Percentiles rank a stretch among this genome's conserved stretches.
phyloP scores from a whole-genome alignment of 1,140 invertebrate genomes.

The Teleogryllus occipitalis region DNA sequence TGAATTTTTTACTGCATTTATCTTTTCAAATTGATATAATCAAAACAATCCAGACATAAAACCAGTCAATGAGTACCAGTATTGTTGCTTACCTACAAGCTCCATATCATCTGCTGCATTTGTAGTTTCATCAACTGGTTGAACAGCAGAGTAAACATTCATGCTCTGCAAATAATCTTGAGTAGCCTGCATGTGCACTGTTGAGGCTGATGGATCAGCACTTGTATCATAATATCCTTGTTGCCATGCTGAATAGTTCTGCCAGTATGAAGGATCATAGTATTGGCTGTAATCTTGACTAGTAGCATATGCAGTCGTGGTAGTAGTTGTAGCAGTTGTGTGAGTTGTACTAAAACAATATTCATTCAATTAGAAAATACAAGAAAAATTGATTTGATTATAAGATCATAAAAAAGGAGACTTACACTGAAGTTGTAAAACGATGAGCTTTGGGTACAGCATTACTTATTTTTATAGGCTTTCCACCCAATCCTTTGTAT shows the following conservation, averaged over 20 bases:
- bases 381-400: background rate
- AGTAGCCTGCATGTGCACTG: background rate
- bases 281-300: slow-evolving; percentile 28
- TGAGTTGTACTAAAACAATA: background rate
- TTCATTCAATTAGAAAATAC: background rate
- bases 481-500: slow-evolving; percentile 70
- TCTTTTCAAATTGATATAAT: too few species aligned
- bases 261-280: slow-evolving; percentile 55
- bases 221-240: slow-evolving; percentile 33
- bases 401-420: background rate
- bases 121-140: slow-evolving; percentile 29
- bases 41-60: too few species aligned
- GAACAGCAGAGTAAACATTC: slow-evolving; percentile 23
- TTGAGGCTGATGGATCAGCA: slow-evolving; percentile 23
- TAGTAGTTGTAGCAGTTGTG: slow-evolving; percentile 11
- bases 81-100: slow-evolving; percentile 44
- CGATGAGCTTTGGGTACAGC: slow-evolving; percentile 63
- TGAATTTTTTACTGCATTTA: too few species aligned
- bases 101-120: slow-evolving; percentile 49
- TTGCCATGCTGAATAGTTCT: slow-evolving; percentile 55
- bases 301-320: slow-evolving; percentile 13
- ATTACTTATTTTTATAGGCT: slow-evolving; percentile 82
- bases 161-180: slow-evolving; percentile 19
- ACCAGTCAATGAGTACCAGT: background rate
- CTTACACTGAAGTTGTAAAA: slow-evolving; percentile 8